Percentiles rank a stretch among this genome's conserved stretches.
phyloP scores from a whole-genome alignment of 2,113 vertebrate genomes.

The Acrocephalus arundinaceus region DNA sequence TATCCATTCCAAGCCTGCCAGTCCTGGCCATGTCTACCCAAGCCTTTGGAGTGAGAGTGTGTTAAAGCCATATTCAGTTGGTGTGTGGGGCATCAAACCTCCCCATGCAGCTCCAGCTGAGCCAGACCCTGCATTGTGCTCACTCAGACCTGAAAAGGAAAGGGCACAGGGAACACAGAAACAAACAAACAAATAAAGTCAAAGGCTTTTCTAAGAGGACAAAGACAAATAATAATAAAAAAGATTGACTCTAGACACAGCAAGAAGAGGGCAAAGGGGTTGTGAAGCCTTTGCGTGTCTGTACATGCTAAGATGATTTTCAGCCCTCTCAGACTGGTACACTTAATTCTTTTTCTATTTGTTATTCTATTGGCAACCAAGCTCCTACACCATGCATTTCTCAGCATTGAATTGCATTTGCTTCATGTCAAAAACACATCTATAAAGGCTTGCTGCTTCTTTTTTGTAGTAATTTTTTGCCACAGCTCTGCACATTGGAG shows the following conservation, averaged over 20 bases:
- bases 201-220: background rate
- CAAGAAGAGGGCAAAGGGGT: background rate
- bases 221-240: background rate
- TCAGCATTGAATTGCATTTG: constrained; percentile 37
- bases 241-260: background rate
- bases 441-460: background rate
- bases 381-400: constrained; percentile 18
- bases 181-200: background rate
- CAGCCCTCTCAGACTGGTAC: constrained; percentile 5
- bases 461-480: constrained; percentile 5
- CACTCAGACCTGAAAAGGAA: background rate
- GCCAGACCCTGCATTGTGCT: background rate
- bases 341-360: constrained; percentile 58
- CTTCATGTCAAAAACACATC: constrained; percentile 13
- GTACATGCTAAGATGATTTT: constrained; percentile 31
- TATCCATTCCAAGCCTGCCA: too few relatives aligned
- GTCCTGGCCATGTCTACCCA: background rate
- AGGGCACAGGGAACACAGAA: background rate
- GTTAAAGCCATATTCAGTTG: background rate
- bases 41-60: background rate
- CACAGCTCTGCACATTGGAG: background rate
- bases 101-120: background rate
- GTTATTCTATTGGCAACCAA: background rate
- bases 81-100: background rate
- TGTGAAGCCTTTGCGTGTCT: background rate